Conservation (phyloP, 92 coral and sea anemone genomes). For the Palythoa heliodiscus region DNA sequence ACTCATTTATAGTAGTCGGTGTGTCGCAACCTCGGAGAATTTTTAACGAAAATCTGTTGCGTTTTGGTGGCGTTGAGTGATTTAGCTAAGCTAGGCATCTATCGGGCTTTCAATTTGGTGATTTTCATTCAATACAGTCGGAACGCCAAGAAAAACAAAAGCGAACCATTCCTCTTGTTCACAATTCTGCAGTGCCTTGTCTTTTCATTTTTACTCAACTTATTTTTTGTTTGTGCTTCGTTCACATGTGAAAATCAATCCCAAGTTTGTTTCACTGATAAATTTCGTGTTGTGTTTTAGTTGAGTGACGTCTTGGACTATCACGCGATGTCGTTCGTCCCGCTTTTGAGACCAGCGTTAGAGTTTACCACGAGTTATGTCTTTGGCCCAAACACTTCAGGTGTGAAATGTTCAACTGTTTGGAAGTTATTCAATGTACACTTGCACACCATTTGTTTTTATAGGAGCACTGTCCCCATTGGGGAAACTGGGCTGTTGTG, state of each 20-base stretch:
- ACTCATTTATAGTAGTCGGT: not conserved
- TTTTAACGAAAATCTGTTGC: not conserved
- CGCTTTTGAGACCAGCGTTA: constrained; percentile 19
- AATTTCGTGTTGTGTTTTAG: not conserved
- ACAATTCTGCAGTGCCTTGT: too few relatives aligned
- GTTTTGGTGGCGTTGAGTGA: not conserved
- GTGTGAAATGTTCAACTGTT: not conserved
- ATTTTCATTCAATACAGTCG: too few relatives aligned
- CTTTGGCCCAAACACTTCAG: constrained; percentile 12
- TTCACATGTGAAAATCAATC: not conserved
- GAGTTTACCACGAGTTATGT: constrained; percentile 15
- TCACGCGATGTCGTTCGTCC: constrained; percentile 37
- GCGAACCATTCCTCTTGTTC: too few relatives aligned
- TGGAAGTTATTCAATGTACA: too few relatives aligned
- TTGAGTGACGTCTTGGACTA: constrained; percentile 21
- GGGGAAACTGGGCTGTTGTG: too few relatives aligned
- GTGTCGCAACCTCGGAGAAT: not conserved
- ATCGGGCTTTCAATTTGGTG: too few relatives aligned
- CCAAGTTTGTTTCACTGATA: not conserved
- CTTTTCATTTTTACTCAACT: too few relatives aligned
- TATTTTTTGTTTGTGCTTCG: too few relatives aligned
- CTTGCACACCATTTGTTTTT: too few relatives aligned
- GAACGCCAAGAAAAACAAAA: too few relatives aligned
- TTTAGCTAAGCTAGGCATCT: too few relatives aligned
- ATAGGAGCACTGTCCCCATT: too few relatives aligned